phyloP scores from a whole-genome alignment of 2,113 vertebrate genomes.

The Damaliscus lunatus region DNA sequence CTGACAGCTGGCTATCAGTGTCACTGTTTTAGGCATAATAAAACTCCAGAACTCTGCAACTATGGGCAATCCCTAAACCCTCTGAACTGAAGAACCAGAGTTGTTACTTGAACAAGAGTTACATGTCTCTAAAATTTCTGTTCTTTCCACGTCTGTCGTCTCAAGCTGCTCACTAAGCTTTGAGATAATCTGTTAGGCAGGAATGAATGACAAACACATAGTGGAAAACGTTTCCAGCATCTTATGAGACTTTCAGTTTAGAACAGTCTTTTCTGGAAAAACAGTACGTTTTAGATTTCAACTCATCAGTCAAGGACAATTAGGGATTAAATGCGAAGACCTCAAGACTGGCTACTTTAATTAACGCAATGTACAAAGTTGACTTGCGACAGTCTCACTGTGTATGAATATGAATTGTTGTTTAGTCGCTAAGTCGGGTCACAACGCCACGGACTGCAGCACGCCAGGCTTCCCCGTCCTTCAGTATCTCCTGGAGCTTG shows the following conservation, averaged over 20 bases:
- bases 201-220: not conserved
- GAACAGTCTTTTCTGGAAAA: not conserved
- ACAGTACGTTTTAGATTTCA: not conserved
- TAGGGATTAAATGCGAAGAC: not conserved
- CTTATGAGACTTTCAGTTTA: not conserved
- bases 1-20: not conserved
- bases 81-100: not conserved
- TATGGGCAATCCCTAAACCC: not conserved
- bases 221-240: not conserved
- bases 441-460: not conserved
- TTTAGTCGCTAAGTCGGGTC: accelerated
- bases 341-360: not conserved
- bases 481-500: not conserved
- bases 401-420: not conserved
- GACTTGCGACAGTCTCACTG: not conserved
- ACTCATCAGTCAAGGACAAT: not conserved
- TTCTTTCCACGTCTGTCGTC: not conserved
- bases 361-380: not conserved
- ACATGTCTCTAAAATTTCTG: not conserved
- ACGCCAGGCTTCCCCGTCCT: not conserved
- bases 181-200: not conserved
- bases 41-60: not conserved
- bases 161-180: not conserved
- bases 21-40: not conserved
- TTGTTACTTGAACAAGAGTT: not conserved